Percentiles rank a stretch among this genome's conserved stretches.
phyloP scores from a whole-genome alignment of 2,888 invertebrate genomes.

The Conus canariensis region DNA sequence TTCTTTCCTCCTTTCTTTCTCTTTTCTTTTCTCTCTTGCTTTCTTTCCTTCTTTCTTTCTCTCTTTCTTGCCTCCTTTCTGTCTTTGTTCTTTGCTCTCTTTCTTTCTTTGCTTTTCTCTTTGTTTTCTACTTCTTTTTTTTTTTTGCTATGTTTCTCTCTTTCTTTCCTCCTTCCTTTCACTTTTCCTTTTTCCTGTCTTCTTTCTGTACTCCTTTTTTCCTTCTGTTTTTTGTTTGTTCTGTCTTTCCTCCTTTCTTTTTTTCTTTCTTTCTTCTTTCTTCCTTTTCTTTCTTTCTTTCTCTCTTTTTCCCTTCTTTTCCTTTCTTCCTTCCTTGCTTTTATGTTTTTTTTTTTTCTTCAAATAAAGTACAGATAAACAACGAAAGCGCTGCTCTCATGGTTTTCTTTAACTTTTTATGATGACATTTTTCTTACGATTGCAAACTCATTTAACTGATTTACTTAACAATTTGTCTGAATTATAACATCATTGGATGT shows the following conservation, averaged over 20 bases:
- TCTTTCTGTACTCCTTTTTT: not conserved
- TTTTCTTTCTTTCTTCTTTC: not conserved
- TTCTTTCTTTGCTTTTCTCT: not conserved
- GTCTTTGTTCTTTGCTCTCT: not conserved
- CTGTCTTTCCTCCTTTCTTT: not conserved
- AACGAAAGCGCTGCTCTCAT: too few species aligned
- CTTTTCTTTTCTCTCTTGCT: not conserved
- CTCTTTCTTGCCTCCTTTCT: accelerated
- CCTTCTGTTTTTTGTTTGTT: not conserved
- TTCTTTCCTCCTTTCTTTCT: not conserved
- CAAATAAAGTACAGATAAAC: too few species aligned
- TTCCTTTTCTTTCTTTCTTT: too few species aligned
- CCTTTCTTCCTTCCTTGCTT: too few species aligned
- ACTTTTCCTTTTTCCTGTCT: not conserved
- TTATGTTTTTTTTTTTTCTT: too few species aligned
- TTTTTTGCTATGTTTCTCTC: not conserved
- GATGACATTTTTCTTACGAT: too few species aligned
- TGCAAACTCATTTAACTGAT: too few species aligned
- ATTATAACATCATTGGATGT: too few species aligned
- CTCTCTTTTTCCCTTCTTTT: too few species aligned
- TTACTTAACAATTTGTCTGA: too few species aligned
- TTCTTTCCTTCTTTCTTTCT: not conserved
- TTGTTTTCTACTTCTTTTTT: too few species aligned
- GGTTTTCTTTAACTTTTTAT: too few species aligned
- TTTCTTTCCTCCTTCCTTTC: not conserved